Evolutionary conservation across 2,797 vertebrate genomes (phyloP).

Genomic region (Scolopax bukidnonensis): DNA sequence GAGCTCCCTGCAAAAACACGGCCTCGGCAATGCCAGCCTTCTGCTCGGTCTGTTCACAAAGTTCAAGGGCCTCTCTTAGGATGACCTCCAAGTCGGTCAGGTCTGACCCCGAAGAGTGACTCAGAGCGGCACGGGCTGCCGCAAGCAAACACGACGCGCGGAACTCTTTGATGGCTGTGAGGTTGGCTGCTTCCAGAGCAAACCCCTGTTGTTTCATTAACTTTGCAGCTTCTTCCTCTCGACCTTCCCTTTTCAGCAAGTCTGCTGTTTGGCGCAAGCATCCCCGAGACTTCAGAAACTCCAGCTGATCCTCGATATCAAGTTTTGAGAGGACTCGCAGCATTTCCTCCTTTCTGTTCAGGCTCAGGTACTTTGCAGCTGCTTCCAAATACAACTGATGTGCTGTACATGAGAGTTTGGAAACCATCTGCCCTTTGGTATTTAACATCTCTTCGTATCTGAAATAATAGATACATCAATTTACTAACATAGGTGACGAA

Average conservation of each 20-base stretch:
- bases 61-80: constrained; percentile 71
- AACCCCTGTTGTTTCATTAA: constrained; percentile 80
- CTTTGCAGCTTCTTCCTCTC: constrained; percentile 80
- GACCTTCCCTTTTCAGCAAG: constrained; percentile 72
- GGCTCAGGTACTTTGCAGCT: constrained; percentile 77
- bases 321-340: constrained; percentile 79
- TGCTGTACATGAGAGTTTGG: constrained; percentile 75
- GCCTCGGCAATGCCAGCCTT: constrained; percentile 74
- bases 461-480: not conserved
- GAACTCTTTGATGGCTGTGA: constrained; percentile 75
- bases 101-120: not conserved
- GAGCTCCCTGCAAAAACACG: constrained; percentile 72
- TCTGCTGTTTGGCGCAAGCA: constrained; percentile 76
- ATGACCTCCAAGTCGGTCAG: not conserved
- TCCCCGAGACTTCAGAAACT: constrained; percentile 79
- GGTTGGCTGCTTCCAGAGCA: constrained; percentile 78
- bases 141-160: constrained; percentile 77
- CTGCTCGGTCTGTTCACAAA: constrained; percentile 72
- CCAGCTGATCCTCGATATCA: constrained; percentile 79
- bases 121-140: constrained; percentile 64
- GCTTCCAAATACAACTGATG: constrained; percentile 81
- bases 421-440: constrained; percentile 46
- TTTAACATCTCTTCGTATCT: constrained; percentile 76
- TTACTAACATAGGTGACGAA: not conserved
- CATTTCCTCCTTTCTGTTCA: constrained; percentile 77